Evolutionary conservation across 2,113 vertebrate species (phyloP), one percentile per base, ranked within the genome.

Genomic region (Procavia capensis): DNA sequence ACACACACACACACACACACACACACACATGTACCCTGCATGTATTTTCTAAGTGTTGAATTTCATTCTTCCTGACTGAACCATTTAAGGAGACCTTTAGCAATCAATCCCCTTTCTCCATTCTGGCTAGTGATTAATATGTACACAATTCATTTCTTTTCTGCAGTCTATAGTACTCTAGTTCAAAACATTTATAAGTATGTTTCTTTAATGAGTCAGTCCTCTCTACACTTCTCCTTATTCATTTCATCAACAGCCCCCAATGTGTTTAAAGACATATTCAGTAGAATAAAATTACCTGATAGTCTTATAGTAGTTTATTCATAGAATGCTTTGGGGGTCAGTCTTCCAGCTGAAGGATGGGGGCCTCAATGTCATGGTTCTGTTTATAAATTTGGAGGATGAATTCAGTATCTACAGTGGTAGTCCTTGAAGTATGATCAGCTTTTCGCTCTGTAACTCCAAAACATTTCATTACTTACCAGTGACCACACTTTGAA

Each of bases 321-420:
- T 97, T 97, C 93, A 93, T 85, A 88, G 45, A 92, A 5, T 92
- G 14, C 36, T 45, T 24, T 96, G 85, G 61, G 64, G 45, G 22
- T 87, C 31, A 39, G 22, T 87, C 31, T 64, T 93, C 91, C 82
- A 70, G 92, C 61, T 93, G 93, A 94, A 80, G 79, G 81, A 70
- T 68, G 45, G 59, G 93, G 93, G 61, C 88, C 93, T 50, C 78
- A 81, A 78, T 94, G 93, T 92, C 96, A 91, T 43, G 24, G 66
- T 85, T 31, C 24, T 66, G 68, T 96, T 85, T 97, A 82, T 92
- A 88, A 96, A 96, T 92, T 88, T 96, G 93, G 90, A 94, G 91
- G 96, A 34, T 94, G 82, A 92, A 79, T 96, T 94, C 82, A 94
- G 19, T 43, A 79, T 96, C 78, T 95, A 78, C 14, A 85, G 29